Conservation (phyloP, 2,113 vertebrate genomes). For the Macaca mulatta region DNA sequence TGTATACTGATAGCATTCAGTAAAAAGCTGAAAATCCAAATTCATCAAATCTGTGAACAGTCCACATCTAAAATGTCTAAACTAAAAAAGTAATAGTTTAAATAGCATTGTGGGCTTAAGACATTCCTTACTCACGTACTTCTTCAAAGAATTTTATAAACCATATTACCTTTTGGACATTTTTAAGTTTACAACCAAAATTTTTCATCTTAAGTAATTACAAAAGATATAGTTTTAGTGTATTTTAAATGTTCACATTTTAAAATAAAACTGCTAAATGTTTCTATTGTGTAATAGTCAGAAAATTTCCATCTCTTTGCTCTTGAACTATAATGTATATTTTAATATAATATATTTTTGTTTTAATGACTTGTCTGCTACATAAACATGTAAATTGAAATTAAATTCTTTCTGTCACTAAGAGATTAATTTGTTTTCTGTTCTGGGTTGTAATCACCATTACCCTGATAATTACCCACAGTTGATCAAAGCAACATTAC, state of each 20-base stretch:
- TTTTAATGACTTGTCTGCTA: conserved; percentile 34
- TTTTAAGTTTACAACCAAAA: conserved; percentile 16
- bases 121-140: not conserved
- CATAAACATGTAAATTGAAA: conserved; percentile 18
- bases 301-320: conserved; percentile 4
- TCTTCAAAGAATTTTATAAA: conserved; percentile 41
- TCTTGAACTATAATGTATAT: not conserved
- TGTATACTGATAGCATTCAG: not conserved
- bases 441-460: conserved; percentile 18
- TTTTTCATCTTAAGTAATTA: conserved; percentile 14
- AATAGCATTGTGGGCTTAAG: not conserved
- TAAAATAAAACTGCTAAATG: conserved; percentile 15
- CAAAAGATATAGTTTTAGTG: not conserved
- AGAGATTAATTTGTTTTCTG: conserved; percentile 28
- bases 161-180: not conserved
- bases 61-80: not conserved
- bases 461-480: not conserved
- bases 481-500: conserved; percentile 7
- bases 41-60: not conserved
- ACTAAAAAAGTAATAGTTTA: not conserved
- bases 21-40: conserved; percentile 32
- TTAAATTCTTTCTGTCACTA: not conserved
- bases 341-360: conserved; percentile 4
- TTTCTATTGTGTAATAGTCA: conserved; percentile 5
- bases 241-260: conserved; percentile 27